Conservation (phyloP, 2,113 vertebrate species). For the Panthera uncia region DNA sequence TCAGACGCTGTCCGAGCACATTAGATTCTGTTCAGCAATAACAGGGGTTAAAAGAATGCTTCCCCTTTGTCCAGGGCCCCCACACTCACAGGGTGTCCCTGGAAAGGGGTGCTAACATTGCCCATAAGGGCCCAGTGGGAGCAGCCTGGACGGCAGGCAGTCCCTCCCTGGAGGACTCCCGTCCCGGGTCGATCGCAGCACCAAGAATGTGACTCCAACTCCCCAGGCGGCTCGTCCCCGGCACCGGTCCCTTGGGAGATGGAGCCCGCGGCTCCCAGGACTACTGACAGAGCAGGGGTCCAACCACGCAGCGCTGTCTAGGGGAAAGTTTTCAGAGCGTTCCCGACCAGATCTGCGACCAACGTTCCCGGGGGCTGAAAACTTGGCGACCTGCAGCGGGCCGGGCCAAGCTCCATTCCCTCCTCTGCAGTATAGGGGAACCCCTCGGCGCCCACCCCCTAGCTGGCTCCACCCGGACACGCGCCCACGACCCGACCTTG, state of each 20-base stretch:
- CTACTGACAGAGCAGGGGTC: not conserved
- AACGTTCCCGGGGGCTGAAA: not conserved
- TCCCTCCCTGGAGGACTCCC: not conserved
- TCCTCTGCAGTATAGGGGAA: not conserved
- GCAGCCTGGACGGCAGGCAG: not conserved
- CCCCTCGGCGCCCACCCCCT: not conserved
- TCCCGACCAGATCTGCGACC: not conserved
- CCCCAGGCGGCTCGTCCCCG: not conserved
- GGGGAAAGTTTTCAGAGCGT: not conserved
- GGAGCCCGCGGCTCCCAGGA: not conserved
- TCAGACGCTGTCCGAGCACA: not conserved
- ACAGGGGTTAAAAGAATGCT: not conserved
- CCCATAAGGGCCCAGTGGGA: not conserved
- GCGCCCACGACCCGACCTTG: not conserved
- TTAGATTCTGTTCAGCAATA: not conserved
- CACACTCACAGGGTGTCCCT: not conserved
- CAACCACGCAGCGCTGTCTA: not conserved
- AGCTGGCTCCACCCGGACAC: not conserved
- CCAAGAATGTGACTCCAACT: not conserved
- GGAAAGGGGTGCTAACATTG: not conserved
- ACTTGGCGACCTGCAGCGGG: not conserved
- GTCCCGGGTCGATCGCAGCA: not conserved
- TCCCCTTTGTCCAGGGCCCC: not conserved
- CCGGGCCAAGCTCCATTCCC: not conserved
- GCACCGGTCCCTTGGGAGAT: not conserved